Evolutionary conservation across 2,888 invertebrate species (phyloP).

Genomic region (Drosophila peninsularis): DNA sequence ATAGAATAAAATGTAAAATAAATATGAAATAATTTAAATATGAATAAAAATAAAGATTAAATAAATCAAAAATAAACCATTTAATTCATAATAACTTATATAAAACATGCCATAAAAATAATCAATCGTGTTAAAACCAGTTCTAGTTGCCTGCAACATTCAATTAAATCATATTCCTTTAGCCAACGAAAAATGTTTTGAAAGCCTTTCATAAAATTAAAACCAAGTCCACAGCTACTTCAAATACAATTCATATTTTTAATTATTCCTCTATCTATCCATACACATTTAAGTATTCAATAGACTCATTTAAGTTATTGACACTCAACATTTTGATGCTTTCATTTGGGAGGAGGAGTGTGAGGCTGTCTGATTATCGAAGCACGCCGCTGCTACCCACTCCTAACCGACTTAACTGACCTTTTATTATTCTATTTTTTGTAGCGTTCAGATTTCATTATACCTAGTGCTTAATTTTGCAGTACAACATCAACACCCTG

Average conservation of each 20-base stretch:
- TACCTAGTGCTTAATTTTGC: slow-evolving; percentile 69
- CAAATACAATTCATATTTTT: background rate
- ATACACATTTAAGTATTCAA: background rate
- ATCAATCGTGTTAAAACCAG: too few species aligned
- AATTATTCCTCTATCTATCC: background rate
- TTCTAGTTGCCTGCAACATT: too few species aligned
- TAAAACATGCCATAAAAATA: too few species aligned
- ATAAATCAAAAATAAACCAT: too few species aligned
- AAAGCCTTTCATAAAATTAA: too few species aligned
- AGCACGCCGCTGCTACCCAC: slow-evolving; percentile 1
- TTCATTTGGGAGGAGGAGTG: slow-evolving; percentile 6
- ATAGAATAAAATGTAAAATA: too few species aligned
- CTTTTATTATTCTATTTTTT: slow-evolving; percentile 34
- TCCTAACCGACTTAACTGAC: slow-evolving; percentile 36
- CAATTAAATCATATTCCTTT: background rate
- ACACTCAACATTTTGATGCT: too few species aligned
- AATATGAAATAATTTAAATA: too few species aligned
- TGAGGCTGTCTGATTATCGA: slow-evolving; percentile 23
- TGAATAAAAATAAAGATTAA: too few species aligned
- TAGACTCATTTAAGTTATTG: slow-evolving; percentile 2
- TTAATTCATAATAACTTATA: too few species aligned
- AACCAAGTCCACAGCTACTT: too few species aligned
- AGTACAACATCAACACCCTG: slow-evolving; percentile 81
- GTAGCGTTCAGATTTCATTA: slow-evolving; percentile 66
- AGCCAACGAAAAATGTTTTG: background rate